These are phyloP conservation scores for Chaenogobius annularis DNA, from an alignment of 2,113 vertebrate genomes.

Conservation along the genomic window DNA sequence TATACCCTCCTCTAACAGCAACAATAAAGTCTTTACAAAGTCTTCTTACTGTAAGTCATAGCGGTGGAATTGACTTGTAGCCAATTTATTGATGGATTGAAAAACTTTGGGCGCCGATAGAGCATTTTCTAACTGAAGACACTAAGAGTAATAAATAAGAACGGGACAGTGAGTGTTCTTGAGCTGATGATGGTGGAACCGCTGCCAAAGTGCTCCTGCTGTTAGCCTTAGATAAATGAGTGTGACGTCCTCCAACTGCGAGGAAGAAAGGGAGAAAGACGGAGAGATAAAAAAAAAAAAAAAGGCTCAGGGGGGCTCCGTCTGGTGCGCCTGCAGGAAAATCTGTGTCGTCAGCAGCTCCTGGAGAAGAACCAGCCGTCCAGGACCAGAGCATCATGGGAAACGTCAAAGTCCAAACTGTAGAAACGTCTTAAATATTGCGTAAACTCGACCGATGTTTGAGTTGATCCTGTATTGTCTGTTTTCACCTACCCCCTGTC, in stretches of 20 bases:
- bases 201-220: constrained; percentile 23
- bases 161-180: neutral
- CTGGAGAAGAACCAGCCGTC: constrained; percentile 25
- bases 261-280: constrained; percentile 2
- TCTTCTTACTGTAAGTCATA: neutral
- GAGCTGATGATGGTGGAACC: constrained; percentile 18
- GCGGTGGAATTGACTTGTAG: neutral
- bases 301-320: neutral
- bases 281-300: neutral
- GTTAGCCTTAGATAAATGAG: constrained; percentile 39
- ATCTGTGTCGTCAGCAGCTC: constrained; percentile 36
- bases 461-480: no score
- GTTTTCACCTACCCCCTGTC: no score
- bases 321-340: neutral
- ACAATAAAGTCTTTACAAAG: no score
- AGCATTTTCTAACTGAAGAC: neutral
- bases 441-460: no score
- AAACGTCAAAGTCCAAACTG: constrained; percentile 23
- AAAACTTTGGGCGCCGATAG: neutral
- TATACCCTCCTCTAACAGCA: no score
- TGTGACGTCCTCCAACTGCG: constrained; percentile 22
- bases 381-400: constrained; percentile 36
- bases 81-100: neutral
- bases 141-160: neutral
- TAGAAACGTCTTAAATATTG: no score